phyloP scores from a whole-genome alignment of 2,888 invertebrate species.

The Tryphoninae sp. region DNA sequence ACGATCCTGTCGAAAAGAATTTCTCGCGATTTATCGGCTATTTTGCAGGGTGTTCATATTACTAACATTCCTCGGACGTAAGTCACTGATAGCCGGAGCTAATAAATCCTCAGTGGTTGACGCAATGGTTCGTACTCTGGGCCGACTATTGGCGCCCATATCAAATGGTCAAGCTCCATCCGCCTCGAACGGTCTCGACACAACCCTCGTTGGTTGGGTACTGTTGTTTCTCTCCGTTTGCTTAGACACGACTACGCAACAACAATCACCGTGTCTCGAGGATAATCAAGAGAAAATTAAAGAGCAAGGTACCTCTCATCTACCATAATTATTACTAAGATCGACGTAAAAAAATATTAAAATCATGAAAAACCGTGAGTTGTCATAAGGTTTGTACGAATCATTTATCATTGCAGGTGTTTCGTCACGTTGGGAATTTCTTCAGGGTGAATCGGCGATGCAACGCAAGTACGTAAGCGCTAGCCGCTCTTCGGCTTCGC shows the following conservation, averaged over 20 bases:
- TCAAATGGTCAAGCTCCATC: slow-evolving; percentile 69
- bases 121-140: slow-evolving; percentile 85
- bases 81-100: slow-evolving; percentile 82
- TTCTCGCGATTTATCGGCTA: neutral
- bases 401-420: slow-evolving; percentile 67
- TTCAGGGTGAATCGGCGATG: slow-evolving; percentile 89
- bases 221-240: slow-evolving; percentile 89
- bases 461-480: slow-evolving; percentile 80
- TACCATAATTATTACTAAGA: neutral
- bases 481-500: slow-evolving; percentile 79
- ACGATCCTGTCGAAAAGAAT: neutral
- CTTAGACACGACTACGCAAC: slow-evolving; percentile 82
- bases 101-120: slow-evolving; percentile 86
- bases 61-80: slow-evolving; percentile 92
- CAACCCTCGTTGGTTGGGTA: slow-evolving; percentile 86
- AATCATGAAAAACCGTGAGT: neutral
- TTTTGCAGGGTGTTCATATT: slow-evolving; percentile 90
- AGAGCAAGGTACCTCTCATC: slow-evolving; percentile 75
- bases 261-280: slow-evolving; percentile 71
- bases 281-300: slow-evolving; percentile 78
- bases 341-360: neutral
- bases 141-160: slow-evolving; percentile 84
- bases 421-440: slow-evolving; percentile 92
- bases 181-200: slow-evolving; percentile 73
- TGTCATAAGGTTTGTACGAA: neutral